Evolutionary conservation across 2,797 vertebrate genomes (phyloP), one percentile per base, ranked within the genome.

Genomic region (Sebastes diaconus): DNA sequence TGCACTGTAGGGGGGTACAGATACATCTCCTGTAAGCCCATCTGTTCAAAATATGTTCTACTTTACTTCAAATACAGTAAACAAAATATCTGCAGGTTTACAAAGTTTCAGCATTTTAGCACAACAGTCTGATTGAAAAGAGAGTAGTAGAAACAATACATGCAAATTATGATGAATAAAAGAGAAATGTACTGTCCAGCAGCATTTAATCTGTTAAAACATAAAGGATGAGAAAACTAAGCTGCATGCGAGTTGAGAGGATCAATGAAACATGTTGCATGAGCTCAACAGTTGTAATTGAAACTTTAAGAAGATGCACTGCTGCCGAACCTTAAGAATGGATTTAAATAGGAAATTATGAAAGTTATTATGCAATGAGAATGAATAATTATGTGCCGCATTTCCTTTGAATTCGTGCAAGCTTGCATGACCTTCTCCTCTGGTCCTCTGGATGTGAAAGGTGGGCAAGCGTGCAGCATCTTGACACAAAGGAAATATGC

Each of bases 41-140:
- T 0, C 39, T 0, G 39, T 16, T 42, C 39, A 42, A 42, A 42
- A 42, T 42, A 42, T 0, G 16, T 42, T 42, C 39, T 42, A 14
- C 14, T 42, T 42, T 42, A 42, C 39, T 0, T 36, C 11, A 36
- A 36, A 36, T 36, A 36, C 12, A 36, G 4, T 13, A 36, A 6
- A 10, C 10, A 22, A 34, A 34, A 34, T 25, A 20, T 54, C 29
- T 42, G 13, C 0, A 42, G 39, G 13, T 16, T 42, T 42, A 42
- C 39, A 42, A 16, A 42, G 39, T 42, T 9, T 18, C 42, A 46
- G 42, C 42, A 16, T 46, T 46, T 46, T 46, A 46, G 16, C 42
- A 46, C 42, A 54, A 27, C 25, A 59, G 55, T 3, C 6, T 59
- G 25, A 59, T 36, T 36, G 34, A 36, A 36, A 36, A 36, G 34